These are phyloP conservation scores for Drosophila conformis DNA, from an alignment of 2,888 invertebrate genomes.

Conservation along the genomic window DNA sequence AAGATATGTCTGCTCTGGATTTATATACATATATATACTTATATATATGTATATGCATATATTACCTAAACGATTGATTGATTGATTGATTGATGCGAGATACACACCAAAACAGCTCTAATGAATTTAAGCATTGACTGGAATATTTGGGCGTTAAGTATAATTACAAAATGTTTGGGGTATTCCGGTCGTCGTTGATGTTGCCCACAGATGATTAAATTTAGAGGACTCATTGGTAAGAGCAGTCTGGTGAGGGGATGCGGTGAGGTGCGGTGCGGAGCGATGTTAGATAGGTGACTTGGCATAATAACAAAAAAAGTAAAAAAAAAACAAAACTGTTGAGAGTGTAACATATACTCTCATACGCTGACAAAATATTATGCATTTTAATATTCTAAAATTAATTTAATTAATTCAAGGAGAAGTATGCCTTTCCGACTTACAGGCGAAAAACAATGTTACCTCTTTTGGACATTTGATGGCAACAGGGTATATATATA, in stretches of 20 bases:
- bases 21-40: not conserved
- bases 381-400: not conserved
- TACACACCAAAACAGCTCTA: not conserved
- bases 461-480: not conserved
- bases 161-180: not conserved
- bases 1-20: not conserved
- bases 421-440: not conserved
- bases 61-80: not conserved
- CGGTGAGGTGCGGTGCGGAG: too few relatives aligned
- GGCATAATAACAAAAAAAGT: slow-evolving; percentile 7
- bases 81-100: not conserved
- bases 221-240: slow-evolving; percentile 22
- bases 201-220: not conserved
- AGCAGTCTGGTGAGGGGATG: not conserved
- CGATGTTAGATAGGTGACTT: slow-evolving; percentile 11
- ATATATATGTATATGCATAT: not conserved
- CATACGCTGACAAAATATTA: not conserved
- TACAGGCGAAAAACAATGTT: not conserved
- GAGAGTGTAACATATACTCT: not conserved
- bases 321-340: not conserved
- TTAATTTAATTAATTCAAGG: not conserved
- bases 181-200: slow-evolving; percentile 1
- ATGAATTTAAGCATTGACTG: slow-evolving; percentile 22
- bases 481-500: slow-evolving; percentile 10
- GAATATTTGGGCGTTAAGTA: slow-evolving; percentile 6